These are phyloP conservation scores for Cheiracanthium punctorium DNA, from an alignment of 2,888 invertebrate genomes.

Conservation along the genomic window DNA sequence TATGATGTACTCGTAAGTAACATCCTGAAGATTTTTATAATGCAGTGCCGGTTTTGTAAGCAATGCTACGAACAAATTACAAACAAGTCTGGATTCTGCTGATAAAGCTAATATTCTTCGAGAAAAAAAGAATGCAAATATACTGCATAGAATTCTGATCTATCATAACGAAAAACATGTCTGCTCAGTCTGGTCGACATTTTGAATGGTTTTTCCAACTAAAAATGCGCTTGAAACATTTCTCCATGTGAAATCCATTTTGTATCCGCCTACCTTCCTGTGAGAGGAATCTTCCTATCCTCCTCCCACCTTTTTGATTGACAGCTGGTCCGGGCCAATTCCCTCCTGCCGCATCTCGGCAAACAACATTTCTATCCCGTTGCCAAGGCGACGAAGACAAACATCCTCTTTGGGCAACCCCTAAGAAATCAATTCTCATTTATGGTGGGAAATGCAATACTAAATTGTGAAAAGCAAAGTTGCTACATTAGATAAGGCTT, in stretches of 20 bases:
- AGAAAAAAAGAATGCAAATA: not conserved
- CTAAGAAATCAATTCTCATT: not conserved
- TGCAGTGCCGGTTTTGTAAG: not conserved
- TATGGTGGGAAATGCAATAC: not conserved
- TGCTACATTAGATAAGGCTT: not conserved
- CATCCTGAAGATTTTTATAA: no score
- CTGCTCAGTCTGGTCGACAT: not conserved
- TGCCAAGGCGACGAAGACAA: not conserved
- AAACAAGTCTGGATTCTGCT: not conserved
- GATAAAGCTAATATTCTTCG: not conserved
- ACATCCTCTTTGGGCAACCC: not conserved
- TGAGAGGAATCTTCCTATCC: not conserved
- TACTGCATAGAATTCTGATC: not conserved
- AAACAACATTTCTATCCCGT: constrained; percentile 11
- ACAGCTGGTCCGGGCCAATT: not conserved
- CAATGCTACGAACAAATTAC: not conserved
- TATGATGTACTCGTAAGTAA: no score
- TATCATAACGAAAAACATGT: not conserved
- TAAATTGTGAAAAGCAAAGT: not conserved
- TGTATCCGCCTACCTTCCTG: not conserved
- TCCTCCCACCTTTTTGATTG: constrained; percentile 15
- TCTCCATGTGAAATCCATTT: not conserved
- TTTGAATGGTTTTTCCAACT: not conserved
- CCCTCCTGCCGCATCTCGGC: not conserved
- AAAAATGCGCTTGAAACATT: not conserved